phyloP scores from a whole-genome alignment of 2,888 invertebrate genomes.

The Colletes collaris region DNA sequence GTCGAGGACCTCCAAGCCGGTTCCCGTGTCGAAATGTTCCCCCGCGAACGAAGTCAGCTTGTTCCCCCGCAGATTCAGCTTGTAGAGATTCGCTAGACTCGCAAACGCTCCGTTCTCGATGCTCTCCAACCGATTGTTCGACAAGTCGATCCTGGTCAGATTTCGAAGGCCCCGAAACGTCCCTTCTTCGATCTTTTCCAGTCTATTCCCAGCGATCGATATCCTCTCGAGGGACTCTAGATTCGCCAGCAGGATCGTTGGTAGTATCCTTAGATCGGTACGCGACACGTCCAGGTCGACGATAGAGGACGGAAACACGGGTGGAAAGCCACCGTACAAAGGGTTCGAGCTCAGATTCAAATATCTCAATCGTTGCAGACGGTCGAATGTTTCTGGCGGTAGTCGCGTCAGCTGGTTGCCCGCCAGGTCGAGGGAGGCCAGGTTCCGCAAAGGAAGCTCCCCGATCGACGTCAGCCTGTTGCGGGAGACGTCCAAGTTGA shows the following conservation, averaged over 20 bases:
- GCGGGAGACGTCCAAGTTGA: constrained; percentile 89
- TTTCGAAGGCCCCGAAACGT: constrained; percentile 91
- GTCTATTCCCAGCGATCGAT: constrained; percentile 88
- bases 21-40: constrained; percentile 93
- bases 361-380: constrained; percentile 87
- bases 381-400: constrained; percentile 87
- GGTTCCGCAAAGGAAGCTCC: constrained; percentile 86
- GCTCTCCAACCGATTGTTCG: constrained; percentile 90
- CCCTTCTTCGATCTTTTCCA: constrained; percentile 90
- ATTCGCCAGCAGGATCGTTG: constrained; percentile 89
- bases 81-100: constrained; percentile 89
- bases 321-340: constrained; percentile 89
- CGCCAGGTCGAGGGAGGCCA: constrained; percentile 90
- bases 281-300: constrained; percentile 89
- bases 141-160: constrained; percentile 90
- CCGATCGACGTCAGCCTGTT: constrained; percentile 89
- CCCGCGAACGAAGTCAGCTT: constrained; percentile 92
- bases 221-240: constrained; percentile 88
- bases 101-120: constrained; percentile 91
- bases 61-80: constrained; percentile 90
- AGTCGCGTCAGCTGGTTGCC: constrained; percentile 91
- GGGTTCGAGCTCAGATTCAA: constrained; percentile 91
- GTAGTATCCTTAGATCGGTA: constrained; percentile 89
- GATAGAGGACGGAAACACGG: constrained; percentile 83
- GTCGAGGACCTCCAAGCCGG: constrained; percentile 91